Evolutionary conservation across 2,888 invertebrate genomes (phyloP), one percentile per base, ranked within the genome.

Genomic region (Cataglyphis livida): DNA sequence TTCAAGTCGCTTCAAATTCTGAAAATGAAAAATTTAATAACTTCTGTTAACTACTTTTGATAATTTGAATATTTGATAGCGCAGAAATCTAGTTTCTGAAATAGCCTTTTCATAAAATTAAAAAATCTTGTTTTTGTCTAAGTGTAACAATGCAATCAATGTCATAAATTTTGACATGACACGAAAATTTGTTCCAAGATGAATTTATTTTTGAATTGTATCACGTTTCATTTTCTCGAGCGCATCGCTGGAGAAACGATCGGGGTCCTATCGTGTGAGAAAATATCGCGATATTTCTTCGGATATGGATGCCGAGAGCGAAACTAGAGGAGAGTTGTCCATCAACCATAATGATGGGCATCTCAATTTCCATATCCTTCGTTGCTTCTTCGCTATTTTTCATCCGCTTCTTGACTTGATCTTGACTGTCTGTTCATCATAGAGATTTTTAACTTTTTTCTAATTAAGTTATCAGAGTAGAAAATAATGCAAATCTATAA

Each of bases 361-460:
- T 54, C 35, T 76, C 51, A n/a, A 76, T 76, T 70, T 76, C 38
- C 71, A 76, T 76, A 76, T 70, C 38, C 28, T 68, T 76, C 54
- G 76, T 76, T 76, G 28, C 38, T 68, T 2, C 51, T 76, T 54
- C 25, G 70, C n/a, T 76, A 76, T 76, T 54, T 76, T 70, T 76
- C 68, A 70, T 76, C 35, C 28, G 9, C 9, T 12, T 70, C 28
- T 76, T 70, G 71, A 51, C 38, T 70, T n/a, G 7, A 18, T 35
- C 18, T 70, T 35, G 25, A 32, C 38, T 25, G 10, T 68, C 7
- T 38, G n/a, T 1, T 25, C 21, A n/a, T 28, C 28, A 25, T 25
- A 5, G 5, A 7, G n/a, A 1, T 71, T 70, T 6, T 21, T n/a
- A 51, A 51, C 15, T 15, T 9, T 76, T 38, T 41, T 51, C 28